Base-by-base conservation (phyloP, 1,140 invertebrate species). In the Tetranychus cinnabarinus region DNA sequence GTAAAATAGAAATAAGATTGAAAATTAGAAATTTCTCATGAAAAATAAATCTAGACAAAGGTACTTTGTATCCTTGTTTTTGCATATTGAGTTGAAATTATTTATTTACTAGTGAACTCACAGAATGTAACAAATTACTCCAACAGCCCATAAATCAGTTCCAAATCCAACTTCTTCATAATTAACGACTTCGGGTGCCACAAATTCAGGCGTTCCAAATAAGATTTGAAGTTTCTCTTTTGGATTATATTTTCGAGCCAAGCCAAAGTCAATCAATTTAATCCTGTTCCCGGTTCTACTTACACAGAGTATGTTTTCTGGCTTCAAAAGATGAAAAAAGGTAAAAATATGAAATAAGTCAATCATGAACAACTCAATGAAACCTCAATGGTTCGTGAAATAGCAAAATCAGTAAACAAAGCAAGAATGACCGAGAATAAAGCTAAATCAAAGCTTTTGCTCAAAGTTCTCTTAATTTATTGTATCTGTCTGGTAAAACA, bases 131-230 rank as follows among this genome's bases (percentile, higher is more conserved):
- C 86, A 90, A 66, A 97, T 93, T 60, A 97, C 91, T 59, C 92
- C 92, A 42, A 96, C 81, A 54, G 87, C 92, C 93, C 93, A 98
- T 86, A 97, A 91, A 69, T 97, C 92, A 0, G 91, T 95, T 23
- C 36, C 48, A 37, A 58, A 92, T 54, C 86, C 83, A 66, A 97
- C 92, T 71, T 85, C 82, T 70, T 97, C 92, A 73, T 95, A 97
- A 74, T 96, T 97, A 1, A 98, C 88, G 7, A 97, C 90, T 79
- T 97, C 93, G 1, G 93, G 93, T 0, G 92, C 91, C 8, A 96
- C 90, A 73, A 98, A 97, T 74, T 97, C 93, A 0, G 92, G 90
- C 2, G 92, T 97, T n/a, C 92, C 92, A 72, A 96, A 97, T 46
- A 97, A n/a, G 0, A 69, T 66, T 52, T 69, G 68, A 4, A 97